Evolutionary conservation across 2,113 vertebrate genomes (phyloP).

Genomic region (Perccottus glenii): DNA sequence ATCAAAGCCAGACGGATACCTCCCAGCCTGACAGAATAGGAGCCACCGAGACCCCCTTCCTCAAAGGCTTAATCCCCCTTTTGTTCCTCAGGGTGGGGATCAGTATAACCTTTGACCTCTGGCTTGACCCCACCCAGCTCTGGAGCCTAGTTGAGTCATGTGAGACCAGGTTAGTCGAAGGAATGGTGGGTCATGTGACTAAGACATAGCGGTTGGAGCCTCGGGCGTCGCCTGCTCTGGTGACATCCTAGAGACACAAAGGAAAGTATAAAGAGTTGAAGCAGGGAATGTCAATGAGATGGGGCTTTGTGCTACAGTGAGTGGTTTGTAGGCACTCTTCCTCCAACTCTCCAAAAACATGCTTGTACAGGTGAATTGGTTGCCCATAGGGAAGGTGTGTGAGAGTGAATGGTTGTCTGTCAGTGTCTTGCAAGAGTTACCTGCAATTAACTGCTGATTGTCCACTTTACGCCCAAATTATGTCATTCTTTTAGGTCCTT

Average conservation of each 20-base stretch:
- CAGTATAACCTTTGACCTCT: slow-evolving; percentile 49
- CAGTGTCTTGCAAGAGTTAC: too few relatives aligned
- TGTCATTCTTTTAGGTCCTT: neutral
- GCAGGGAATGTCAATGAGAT: neutral
- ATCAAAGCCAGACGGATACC: neutral
- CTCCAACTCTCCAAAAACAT: too few relatives aligned
- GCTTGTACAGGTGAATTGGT: too few relatives aligned
- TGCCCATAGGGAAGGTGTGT: too few relatives aligned
- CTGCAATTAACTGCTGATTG: too few relatives aligned
- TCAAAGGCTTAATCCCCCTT: slow-evolving; percentile 50
- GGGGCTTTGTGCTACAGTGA: too few relatives aligned
- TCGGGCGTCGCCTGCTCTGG: neutral
- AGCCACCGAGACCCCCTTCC: slow-evolving; percentile 24
- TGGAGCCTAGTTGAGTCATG: slow-evolving; percentile 44
- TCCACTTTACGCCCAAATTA: too few relatives aligned
- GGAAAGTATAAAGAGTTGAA: slow-evolving; percentile 17
- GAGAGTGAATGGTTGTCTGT: too few relatives aligned
- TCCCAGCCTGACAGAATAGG: slow-evolving; percentile 14
- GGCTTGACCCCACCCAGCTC: slow-evolving; percentile 49
- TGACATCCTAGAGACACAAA: slow-evolving; percentile 23
- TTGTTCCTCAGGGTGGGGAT: slow-evolving; percentile 67
- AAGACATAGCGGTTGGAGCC: slow-evolving; percentile 19
- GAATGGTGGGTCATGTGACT: slow-evolving; percentile 34
- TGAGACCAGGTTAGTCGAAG: slow-evolving; percentile 29
- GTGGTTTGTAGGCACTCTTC: too few relatives aligned